phyloP scores from a whole-genome alignment of 1,140 invertebrate species.

The Plectus sambesii region DNA sequence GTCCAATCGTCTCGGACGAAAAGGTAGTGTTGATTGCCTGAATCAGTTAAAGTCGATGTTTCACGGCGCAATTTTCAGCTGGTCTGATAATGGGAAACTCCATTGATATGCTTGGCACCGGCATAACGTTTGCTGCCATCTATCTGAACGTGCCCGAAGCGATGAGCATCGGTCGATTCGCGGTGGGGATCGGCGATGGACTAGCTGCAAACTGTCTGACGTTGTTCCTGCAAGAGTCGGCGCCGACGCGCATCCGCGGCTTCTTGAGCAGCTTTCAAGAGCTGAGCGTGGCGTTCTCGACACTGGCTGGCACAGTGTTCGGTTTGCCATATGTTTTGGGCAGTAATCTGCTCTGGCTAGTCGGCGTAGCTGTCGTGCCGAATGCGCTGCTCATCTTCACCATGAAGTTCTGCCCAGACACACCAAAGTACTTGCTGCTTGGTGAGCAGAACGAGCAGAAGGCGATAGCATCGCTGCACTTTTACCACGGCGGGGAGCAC shows the following conservation, averaged over 20 bases:
- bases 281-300: constrained; percentile 31
- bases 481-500: too few species aligned
- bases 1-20: constrained; percentile 28
- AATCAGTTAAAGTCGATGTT: not conserved
- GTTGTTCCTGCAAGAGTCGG: constrained; percentile 29
- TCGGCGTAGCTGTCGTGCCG: constrained; percentile 26
- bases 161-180: constrained; percentile 16
- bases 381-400: constrained; percentile 22
- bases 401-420: constrained; percentile 24
- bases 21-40: constrained; percentile 14
- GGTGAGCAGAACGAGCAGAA: constrained; percentile 16
- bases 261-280: constrained; percentile 31
- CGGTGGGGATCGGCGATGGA: constrained; percentile 23
- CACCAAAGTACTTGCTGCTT: constrained; percentile 30
- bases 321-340: constrained; percentile 30
- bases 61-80: constrained; percentile 14
- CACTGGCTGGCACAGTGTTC: constrained; percentile 24
- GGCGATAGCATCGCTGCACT: constrained; percentile 19
- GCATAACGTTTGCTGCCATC: constrained; percentile 19
- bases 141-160: constrained; percentile 14
- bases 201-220: constrained; percentile 30
- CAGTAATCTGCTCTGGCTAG: constrained; percentile 16
- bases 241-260: constrained; percentile 25
- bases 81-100: constrained; percentile 24
- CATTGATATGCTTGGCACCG: constrained; percentile 20